Evolutionary conservation across 2,888 invertebrate species (phyloP), one percentile per base, ranked within the genome.

Genomic region (Sipha maydis): DNA sequence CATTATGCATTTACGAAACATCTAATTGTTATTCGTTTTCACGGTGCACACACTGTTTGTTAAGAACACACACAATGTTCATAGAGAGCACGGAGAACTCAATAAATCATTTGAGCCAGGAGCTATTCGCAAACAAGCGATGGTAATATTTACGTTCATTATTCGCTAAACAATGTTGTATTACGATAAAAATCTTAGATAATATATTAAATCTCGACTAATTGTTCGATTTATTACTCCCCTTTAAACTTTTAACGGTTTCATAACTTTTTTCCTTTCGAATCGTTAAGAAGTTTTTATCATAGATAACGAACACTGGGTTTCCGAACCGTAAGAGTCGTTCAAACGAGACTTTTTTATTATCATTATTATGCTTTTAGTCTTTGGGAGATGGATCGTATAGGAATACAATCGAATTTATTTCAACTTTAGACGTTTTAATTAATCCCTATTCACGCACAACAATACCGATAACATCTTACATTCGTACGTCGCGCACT

Each of bases 81-180:
- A 69, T 28, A 28, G 9, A 69, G 69, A 69, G 11, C 8, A 69
- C 11, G 25, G 25, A 28, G 4, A 77, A 77, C 19, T 54, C 11
- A 11, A 82, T 31, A 75, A 56, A 75, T 75, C 73, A 56, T n/a
- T 38, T 11, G 19, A 38, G 83, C 83, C 83, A 56, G 73, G 56
- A 83, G 83, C 56, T 75, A 83, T 83, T 73, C 61, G 38, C 56
- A 75, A 75, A 83, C 31, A 54, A 71, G 25, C 83, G 48, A 71
- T 83, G 19, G 48, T 34, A 48, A 61, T 61, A 61, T 54, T n/a
- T 54, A 34, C 19, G 56, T 78, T 71, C 77, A 77, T 67, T 77
- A 85, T 85, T 67, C 71, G 79, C 34, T 54, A 34, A 71, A 85
- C 85, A 85, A 78, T 78, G 85, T 79, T n/a, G 1, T 48, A 48